Base-by-base conservation (phyloP, 2,113 vertebrate species). In the Poicephalus meyeri region DNA sequence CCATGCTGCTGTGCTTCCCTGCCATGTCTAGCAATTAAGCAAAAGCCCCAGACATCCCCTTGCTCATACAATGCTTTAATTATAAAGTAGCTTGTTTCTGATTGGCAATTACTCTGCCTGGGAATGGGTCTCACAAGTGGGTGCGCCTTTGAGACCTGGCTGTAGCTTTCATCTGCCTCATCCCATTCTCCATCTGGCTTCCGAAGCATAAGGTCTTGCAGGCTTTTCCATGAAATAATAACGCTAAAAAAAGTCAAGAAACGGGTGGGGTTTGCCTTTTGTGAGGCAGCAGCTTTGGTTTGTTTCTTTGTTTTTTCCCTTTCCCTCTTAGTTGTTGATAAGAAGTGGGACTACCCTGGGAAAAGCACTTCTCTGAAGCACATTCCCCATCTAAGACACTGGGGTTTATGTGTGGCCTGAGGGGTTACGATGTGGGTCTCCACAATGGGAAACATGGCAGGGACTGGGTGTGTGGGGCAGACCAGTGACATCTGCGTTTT, bases 11-110 rank as follows among this genome's bases (percentile, higher is more conserved):
- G 53, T 78, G 91, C 93, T 88, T 93, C 76, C 47, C 35, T 78
- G 77, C 37, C 52, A 56, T 0, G 2, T 46, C 74, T 65, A 50
- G 81, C 95, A 88, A 95, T 95, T 89, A 95, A 89, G 73, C 55
- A 47, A 77, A 86, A 91, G 42, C 68, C 66, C 68, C 82, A 93
- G 85, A 86, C 78, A 91, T 91, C 80, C 71, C 60, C 35, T 79
- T 91, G 90, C 80, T 94, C 88, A 91, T 91, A 86, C 87, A 94
- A 69, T 84, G 44, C 47, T 93, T 92, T 95, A 95, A 95, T 97
- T 94, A 94, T 85, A 83, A 95, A 91, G 81, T 58, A 49, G 71
- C 88, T 93, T 94, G 84, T 74, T 92, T 92, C 69, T 94, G 88
- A 93, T 71, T 96, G 86, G 71, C 88, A 95, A 94, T 95, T 95